Conservation (phyloP, 1,140 invertebrate species). For the Parapsyche elsis region DNA sequence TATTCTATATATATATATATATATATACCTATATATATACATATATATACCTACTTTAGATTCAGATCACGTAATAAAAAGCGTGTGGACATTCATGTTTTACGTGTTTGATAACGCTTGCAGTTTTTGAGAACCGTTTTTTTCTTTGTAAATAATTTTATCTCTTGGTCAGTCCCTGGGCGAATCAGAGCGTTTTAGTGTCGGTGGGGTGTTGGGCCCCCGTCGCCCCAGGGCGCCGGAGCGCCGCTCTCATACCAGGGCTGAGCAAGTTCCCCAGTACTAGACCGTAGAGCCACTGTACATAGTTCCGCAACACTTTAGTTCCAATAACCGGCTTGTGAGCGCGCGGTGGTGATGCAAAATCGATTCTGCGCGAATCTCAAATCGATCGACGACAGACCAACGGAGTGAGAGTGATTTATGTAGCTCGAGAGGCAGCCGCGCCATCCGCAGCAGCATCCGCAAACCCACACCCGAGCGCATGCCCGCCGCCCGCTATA, state of each 20-base stretch:
- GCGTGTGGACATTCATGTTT: constrained; percentile 67
- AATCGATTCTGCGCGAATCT: constrained; percentile 54
- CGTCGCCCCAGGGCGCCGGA: background rate
- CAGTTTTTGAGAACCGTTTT: constrained; percentile 66
- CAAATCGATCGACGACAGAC: constrained; percentile 2
- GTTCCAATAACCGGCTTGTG: constrained; percentile 54
- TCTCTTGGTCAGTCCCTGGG: constrained; percentile 56
- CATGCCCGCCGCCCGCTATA: background rate
- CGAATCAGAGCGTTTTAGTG: constrained; percentile 5
- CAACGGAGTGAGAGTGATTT: background rate
- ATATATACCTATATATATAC: constrained; percentile 30
- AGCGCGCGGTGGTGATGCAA: constrained; percentile 55
- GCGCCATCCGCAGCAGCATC: constrained; percentile 6
- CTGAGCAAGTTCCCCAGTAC: constrained; percentile 52
- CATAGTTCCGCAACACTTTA: constrained; percentile 51
- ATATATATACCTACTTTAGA: constrained; percentile 56
- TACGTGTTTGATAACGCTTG: constrained; percentile 68
- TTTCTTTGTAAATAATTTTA: constrained; percentile 67
- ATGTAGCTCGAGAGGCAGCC: background rate
- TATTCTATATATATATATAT: background rate
- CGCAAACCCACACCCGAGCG: constrained; percentile 4
- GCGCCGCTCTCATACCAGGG: constrained; percentile 41
- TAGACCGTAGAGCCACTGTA: constrained; percentile 55
- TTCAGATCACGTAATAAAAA: constrained; percentile 67
- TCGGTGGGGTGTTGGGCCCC: background rate